Evolutionary conservation across 1,140 invertebrate genomes (phyloP), one percentile per base, ranked within the genome.

Genomic region (Camponotus floridanus): DNA sequence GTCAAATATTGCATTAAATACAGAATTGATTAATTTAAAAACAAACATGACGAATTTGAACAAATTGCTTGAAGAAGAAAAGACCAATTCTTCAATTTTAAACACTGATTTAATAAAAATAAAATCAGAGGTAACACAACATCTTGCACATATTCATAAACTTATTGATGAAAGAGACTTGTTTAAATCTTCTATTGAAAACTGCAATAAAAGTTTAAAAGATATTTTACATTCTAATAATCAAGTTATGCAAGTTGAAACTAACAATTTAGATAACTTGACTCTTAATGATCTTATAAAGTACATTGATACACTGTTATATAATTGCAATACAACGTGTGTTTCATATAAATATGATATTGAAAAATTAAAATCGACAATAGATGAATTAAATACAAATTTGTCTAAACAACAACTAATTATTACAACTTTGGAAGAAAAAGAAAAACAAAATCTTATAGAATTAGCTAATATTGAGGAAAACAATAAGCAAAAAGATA

Each of bases 391-490:
- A 18, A 70, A 81, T 51, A 64, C 45, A 48, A 81, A 65, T 1
- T 4, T 71, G 9, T 11, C 21, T 59, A 7, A 42, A 8, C 76
- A 61, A 55, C 76, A 79, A 65, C 62, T 31, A 62, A n/a, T 67
- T 21, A 76, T 91, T 81, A 55, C 9, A 11, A 39, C 62, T 67
- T 83, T 92, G n/a, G 36, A 90, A 86, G 61, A 91, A n/a, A 76
- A 84, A 31, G 79, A 88, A 61, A 42, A 87, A 21, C 45, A 89
- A 3, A 76, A 71, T 76, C 39, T 45, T 36, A 36, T 13, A 15
- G 31, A 89, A 9, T 59, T 85, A 62, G 18, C 39, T 59, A 65
- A 71, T 11, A 18, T 89, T 3, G 61, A 70, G 4, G 51, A 85
- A 79, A 73, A 31, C 21, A 51, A 61, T 3, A 33, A 15, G n/a